Percentiles rank a stretch among this genome's conserved stretches.
phyloP scores from a whole-genome alignment of 2,797 vertebrate genomes.

The Rallus crepitans region DNA sequence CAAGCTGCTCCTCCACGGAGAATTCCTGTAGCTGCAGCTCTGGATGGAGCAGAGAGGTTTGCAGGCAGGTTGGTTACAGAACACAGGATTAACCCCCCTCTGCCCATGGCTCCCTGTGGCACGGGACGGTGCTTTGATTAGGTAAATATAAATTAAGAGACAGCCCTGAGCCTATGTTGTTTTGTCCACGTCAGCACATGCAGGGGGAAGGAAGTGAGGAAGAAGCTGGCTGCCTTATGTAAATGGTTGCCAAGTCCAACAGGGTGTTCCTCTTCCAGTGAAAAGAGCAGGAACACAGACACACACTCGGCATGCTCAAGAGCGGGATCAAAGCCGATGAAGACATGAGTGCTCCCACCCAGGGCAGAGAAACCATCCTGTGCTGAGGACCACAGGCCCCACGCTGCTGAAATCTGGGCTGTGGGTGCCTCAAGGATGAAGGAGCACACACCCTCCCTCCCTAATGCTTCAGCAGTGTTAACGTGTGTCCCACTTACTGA shows the following conservation, averaged over 20 bases:
- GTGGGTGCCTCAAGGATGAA: not conserved
- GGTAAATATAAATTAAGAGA: not conserved
- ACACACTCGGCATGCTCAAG: rapidly evolving
- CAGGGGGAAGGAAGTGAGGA: not conserved
- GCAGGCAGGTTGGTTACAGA: no score
- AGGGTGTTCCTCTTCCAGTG: not conserved
- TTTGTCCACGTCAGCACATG: not conserved
- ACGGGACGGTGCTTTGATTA: not conserved
- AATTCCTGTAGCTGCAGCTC: slow-evolving; percentile 90
- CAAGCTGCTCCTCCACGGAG: slow-evolving; percentile 83
- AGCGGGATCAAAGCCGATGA: not conserved
- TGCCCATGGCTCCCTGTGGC: not conserved
- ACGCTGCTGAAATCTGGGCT: not conserved
- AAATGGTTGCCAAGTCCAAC: not conserved
- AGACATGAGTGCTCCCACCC: not conserved
- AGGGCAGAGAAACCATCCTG: not conserved
- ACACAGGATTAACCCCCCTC: not conserved
- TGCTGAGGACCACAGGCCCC: not conserved
- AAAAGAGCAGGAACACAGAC: not conserved
- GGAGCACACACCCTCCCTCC: not conserved
- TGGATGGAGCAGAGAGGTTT: not conserved
- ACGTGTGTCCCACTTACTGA: slow-evolving; percentile 78
- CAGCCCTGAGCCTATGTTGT: not conserved
- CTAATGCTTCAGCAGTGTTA: not conserved
- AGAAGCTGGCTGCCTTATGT: not conserved